A percentile compares a stretch with the other conserved stretches of the same genome.
Evolutionary conservation across 2,113 vertebrate species (phyloP).

Genomic region (Naja naja): DNA sequence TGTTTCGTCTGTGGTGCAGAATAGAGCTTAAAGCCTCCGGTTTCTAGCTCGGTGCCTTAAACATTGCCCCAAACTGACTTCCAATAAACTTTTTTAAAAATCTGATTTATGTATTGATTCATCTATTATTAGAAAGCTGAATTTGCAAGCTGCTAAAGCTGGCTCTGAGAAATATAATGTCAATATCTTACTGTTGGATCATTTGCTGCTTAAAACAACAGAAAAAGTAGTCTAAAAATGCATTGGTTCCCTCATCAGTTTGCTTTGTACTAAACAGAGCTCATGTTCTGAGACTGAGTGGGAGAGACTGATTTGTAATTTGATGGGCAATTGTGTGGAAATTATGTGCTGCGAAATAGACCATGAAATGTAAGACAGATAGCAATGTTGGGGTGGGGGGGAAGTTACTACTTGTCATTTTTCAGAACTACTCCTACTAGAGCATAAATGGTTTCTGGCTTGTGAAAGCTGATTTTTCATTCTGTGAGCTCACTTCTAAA

Average conservation of each 20-base stretch:
- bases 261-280: not conserved
- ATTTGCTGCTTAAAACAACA: not conserved
- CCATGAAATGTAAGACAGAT: slow-evolving; percentile 6
- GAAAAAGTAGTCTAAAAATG: not conserved
- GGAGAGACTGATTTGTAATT: slow-evolving; percentile 15
- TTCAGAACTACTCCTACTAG: not conserved
- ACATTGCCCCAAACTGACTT: not conserved
- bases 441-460: not conserved
- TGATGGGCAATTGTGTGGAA: slow-evolving; percentile 11
- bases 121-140: not conserved
- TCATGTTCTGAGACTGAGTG: accelerated
- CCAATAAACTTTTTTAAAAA: not conserved
- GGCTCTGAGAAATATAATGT: not conserved
- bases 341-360: not conserved
- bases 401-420: slow-evolving; percentile 3
- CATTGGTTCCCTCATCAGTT: not conserved
- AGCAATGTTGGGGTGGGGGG: not conserved
- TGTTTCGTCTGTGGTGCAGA: not conserved
- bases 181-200: not conserved
- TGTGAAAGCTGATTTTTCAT: not conserved
- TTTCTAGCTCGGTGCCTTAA: not conserved
- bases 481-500: not conserved
- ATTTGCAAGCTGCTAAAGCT: not conserved
- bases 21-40: not conserved
- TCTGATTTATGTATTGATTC: not conserved